These are phyloP conservation scores for Notospermus geniculatus DNA, from an alignment of 1,140 invertebrate genomes.

Conservation along the genomic window DNA sequence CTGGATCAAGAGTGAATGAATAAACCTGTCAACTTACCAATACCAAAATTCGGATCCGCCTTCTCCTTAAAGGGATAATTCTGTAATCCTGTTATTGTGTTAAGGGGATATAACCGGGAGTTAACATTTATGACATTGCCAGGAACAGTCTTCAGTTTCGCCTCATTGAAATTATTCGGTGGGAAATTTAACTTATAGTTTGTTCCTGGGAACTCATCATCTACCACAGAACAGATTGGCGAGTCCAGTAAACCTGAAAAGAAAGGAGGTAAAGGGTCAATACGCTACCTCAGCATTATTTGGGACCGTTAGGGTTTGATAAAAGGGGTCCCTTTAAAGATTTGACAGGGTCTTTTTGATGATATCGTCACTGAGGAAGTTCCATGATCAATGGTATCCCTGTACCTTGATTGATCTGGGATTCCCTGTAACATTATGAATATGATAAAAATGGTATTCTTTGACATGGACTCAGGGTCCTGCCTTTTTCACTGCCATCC, in stretches of 20 bases:
- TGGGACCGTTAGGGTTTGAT: too few species aligned
- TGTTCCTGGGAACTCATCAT: conserved; percentile 47
- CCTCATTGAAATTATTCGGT: conserved; percentile 46
- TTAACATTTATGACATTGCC: conserved; percentile 52
- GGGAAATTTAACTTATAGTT: conserved; percentile 35
- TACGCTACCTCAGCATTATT: not conserved
- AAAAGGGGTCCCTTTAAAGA: too few species aligned
- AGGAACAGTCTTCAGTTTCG: conserved; percentile 36
- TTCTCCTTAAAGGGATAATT: conserved; percentile 45
- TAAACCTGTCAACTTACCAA: conserved; percentile 34
- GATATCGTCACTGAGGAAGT: too few species aligned
- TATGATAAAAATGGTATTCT: too few species aligned
- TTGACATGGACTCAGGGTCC: too few species aligned
- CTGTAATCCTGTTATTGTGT: conserved; percentile 47
- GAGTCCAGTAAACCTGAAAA: conserved; percentile 48
- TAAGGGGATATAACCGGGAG: conserved; percentile 43
- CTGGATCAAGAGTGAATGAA: conserved; percentile 4
- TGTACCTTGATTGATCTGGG: too few species aligned
- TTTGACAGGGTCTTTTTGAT: too few species aligned
- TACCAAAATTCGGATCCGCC: conserved; percentile 45
- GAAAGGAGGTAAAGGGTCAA: conserved; percentile 3
- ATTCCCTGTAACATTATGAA: too few species aligned
- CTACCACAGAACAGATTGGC: conserved; percentile 53
- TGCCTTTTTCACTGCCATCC: too few species aligned
- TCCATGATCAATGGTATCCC: too few species aligned